Evolutionary conservation across 1,140 invertebrate genomes (phyloP).

Genomic region (Linepithema humile): DNA sequence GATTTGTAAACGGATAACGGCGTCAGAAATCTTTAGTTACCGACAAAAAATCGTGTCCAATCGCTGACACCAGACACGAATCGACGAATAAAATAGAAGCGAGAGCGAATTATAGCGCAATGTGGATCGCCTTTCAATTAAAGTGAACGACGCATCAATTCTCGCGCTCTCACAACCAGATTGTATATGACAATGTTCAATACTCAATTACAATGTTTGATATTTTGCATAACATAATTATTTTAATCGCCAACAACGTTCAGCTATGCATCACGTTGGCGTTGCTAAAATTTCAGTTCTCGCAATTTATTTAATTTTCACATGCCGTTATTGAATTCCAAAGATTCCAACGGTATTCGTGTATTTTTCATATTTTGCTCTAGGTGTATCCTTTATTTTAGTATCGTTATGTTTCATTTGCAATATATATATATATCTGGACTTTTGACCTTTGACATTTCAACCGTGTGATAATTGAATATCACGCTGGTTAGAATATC

Average conservation of each 20-base stretch:
- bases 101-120: slow-evolving; percentile 7
- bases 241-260: too few species aligned
- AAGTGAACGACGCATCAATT: slow-evolving; percentile 6
- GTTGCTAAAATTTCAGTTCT: background rate
- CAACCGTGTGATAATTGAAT: background rate
- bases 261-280: background rate
- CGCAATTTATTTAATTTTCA: background rate
- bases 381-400: background rate
- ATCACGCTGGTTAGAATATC: background rate
- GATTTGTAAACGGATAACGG: slow-evolving; percentile 29
- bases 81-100: slow-evolving; percentile 2
- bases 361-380: background rate
- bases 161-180: background rate
- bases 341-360: background rate
- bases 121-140: slow-evolving; percentile 51
- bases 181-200: background rate
- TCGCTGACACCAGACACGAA: slow-evolving; percentile 18
- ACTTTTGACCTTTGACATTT: background rate
- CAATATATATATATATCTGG: background rate
- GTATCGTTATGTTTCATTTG: background rate
- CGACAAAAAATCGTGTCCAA: slow-evolving; percentile 20
- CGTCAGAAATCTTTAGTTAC: slow-evolving; percentile 6
- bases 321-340: background rate
- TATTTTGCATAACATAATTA: background rate
- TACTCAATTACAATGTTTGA: slow-evolving; percentile 11